Percentiles rank a stretch among this genome's conserved stretches.
Evolutionary conservation across 2,113 vertebrate genomes (phyloP).

Genomic region (Pluvialis apricaria): DNA sequence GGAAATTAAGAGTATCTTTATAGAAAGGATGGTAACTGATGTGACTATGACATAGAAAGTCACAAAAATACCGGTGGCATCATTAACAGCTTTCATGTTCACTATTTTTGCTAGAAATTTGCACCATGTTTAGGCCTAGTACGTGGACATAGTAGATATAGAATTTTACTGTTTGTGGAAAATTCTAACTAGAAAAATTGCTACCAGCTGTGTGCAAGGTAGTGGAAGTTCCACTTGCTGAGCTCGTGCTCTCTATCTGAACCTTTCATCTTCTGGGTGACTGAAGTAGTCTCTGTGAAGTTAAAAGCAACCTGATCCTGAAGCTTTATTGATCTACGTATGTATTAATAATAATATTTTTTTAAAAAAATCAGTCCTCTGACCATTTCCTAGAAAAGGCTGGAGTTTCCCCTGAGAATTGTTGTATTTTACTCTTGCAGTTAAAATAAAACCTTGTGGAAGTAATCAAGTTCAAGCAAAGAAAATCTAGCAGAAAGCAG

Average conservation of each 20-base stretch:
- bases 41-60: neutral
- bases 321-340: neutral
- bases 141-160: neutral
- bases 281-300: neutral
- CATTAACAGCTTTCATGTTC: neutral
- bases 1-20: neutral
- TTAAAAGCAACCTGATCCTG: neutral
- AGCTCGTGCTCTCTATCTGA: neutral
- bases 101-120: neutral
- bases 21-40: neutral
- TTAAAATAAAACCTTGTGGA: neutral
- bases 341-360: neutral
- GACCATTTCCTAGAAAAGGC: neutral
- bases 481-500: neutral
- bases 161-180: neutral
- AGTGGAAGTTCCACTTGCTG: neutral
- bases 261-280: neutral
- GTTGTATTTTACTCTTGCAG: neutral
- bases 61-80: neutral
- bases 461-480: neutral
- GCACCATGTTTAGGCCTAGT: neutral
- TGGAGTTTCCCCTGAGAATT: neutral
- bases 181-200: neutral
- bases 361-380: neutral
- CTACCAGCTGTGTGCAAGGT: neutral